Base-by-base conservation (phyloP, 2,113 vertebrate genomes). In the Arizona elegans region DNA sequence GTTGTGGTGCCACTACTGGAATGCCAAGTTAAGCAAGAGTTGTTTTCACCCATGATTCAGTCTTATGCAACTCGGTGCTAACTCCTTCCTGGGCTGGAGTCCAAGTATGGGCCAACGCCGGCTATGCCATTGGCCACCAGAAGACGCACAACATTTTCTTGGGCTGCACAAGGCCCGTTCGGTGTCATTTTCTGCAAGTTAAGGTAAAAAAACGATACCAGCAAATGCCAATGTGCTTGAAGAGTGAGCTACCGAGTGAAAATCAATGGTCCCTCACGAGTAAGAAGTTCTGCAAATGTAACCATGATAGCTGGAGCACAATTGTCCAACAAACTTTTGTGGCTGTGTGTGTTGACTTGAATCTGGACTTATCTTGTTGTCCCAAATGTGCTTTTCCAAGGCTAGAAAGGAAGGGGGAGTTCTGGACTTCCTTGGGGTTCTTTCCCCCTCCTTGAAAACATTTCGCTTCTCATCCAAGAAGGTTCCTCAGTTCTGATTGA, bases 371-470 rank as follows among this genome's bases (percentile, higher is more conserved):
- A 70, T n/a, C 65, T 70, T 2, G 65, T 70, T n/a, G 29, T 70
- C 9, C 59, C 24, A 62, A 26, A 26, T 1, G 59, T 62, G 59
- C 9, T 70, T 65, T 15, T n/a, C 29, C 12, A 75, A 33, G 11
- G 24, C 59, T 62, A 62, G 24, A 62, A 62, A 11, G 10, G 59
- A 62, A 62, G 24, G 59, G 10, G 23, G 10, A 0, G 5, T 21
- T 23, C 19, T 58, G 59, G 26, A 0, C 0, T 0, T 62, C 8
- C 58, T 59, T 59, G 58, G 56, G 8, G 58, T 10, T 11, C 12
- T 5, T 1, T 0, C 0, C 0, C 56, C 21, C 3, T 1, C 26
- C 24, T 29, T 29, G 59, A 65, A 65, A 29, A 65, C 26, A 5
- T 65, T 29, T 65, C 26, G 11, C 59, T 29, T 65, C 59, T 65